Evolutionary conservation across 1,140 invertebrate genomes (phyloP), one percentile per base, ranked within the genome.

Genomic region (Dysdera silvatica): DNA sequence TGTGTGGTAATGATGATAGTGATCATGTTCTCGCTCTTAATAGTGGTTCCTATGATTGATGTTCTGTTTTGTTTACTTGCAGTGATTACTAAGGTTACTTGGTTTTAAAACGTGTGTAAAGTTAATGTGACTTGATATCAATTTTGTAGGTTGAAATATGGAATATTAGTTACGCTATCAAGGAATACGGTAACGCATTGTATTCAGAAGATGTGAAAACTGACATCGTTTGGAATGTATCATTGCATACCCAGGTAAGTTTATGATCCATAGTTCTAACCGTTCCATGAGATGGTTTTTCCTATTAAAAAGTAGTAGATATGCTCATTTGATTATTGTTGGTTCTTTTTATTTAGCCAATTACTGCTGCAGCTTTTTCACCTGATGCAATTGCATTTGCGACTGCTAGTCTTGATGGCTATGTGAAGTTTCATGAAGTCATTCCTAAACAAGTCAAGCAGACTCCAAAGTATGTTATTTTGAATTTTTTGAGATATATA

Each of bases 381-480:
- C 91, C 92, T 0, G 92, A 96, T 81, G 92, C 91, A 16, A 91
- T 89, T 28, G 91, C 90, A 1, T 80, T 96, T 37, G 91, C 91
- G 4, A 91, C 91, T 28, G 91, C 89, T 5, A 87, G 87, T 73
- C 76, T 82, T 0, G 91, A 94, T 78, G 93, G 92, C 57, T 82
- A 85, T 72, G 86, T 95, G 1, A 89, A 91, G 75, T 96, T 96
- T 76, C 95, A 91, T 75, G 89, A 95, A 79, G 87, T 88, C 61
- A 74, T 67, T 63, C 51, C n/a, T 23, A 14, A 41, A 40, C 24
- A 65, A 6, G 51, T 57, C 45, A 29, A 51, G 14, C 23, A 32
- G n/a, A 56, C 58, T n/a, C 65, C 65, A 4, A 66, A 53, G 65
- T 66, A 54, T 16, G 20, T 43, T 16, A 20, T 16, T 20, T 40